phyloP scores from a whole-genome alignment of 1,140 invertebrate genomes.

The Lordiphosa stackelbergi region DNA sequence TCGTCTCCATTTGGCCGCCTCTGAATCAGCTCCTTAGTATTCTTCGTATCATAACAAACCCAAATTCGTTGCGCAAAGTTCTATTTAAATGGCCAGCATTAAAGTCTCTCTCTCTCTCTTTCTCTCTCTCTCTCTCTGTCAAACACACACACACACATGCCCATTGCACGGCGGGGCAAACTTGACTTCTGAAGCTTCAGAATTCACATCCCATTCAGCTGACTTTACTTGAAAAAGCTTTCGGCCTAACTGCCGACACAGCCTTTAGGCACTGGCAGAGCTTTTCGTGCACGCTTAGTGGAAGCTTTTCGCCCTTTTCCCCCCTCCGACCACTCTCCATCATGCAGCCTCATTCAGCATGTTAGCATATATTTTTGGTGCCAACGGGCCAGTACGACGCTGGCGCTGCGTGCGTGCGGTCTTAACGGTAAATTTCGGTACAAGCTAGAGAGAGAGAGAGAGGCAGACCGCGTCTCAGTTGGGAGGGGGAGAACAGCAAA shows the following conservation, averaged over 20 bases:
- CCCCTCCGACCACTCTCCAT: not conserved
- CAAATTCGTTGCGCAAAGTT: no score
- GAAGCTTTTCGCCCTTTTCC: slow-evolving; percentile 1
- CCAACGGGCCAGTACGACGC: slow-evolving; percentile 56
- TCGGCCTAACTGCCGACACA: slow-evolving; percentile 4
- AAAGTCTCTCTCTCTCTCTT: slow-evolving; percentile 16
- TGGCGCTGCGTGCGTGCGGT: slow-evolving; percentile 73
- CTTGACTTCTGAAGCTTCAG: slow-evolving; percentile 49
- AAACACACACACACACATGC: slow-evolving; percentile 21
- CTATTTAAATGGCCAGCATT: not conserved
- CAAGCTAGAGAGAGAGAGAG: slow-evolving; percentile 12
- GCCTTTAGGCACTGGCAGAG: slow-evolving; percentile 4
- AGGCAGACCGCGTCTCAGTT: slow-evolving; percentile 18
- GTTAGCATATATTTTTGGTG: slow-evolving; percentile 56
- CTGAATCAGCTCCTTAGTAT: no score
- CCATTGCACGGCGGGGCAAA: slow-evolving; percentile 21
- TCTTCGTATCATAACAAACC: no score
- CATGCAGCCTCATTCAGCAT: slow-evolving; percentile 35
- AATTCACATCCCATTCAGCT: slow-evolving; percentile 21
- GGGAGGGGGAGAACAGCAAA: slow-evolving; percentile 17
- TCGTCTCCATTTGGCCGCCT: no score
- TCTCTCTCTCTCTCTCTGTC: slow-evolving; percentile 16
- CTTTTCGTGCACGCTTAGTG: not conserved
- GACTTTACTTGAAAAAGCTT: slow-evolving; percentile 18
- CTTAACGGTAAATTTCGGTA: slow-evolving; percentile 42